Percentiles rank a stretch among this genome's conserved stretches.
Evolutionary conservation across 2,888 invertebrate genomes (phyloP).

Genomic region (Tricholauxania praeusta): DNA sequence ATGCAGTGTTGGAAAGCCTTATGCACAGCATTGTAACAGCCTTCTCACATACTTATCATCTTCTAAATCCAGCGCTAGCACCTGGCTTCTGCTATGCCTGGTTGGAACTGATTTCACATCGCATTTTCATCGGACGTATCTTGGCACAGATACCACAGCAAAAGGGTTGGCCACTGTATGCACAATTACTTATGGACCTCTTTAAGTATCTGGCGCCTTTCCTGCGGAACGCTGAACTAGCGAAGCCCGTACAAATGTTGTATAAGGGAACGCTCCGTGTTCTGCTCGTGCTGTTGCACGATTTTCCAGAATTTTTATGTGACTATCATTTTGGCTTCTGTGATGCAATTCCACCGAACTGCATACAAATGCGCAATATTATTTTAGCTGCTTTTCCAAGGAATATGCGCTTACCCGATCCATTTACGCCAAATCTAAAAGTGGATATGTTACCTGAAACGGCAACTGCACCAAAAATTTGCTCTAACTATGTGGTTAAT

Average conservation of each 20-base stretch:
- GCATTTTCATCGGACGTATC: conserved; percentile 94
- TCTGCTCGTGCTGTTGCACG: conserved; percentile 93
- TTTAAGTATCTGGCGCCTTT: conserved; percentile 98
- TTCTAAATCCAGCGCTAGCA: conserved; percentile 90
- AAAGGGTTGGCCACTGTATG: conserved; percentile 98
- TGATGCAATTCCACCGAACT: conserved; percentile 99
- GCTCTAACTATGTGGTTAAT: conserved; percentile 87
- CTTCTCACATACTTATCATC: conserved; percentile 95
- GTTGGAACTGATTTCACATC: conserved; percentile 97
- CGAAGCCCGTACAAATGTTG: conserved; percentile 91
- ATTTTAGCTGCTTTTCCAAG: conserved; percentile 98
- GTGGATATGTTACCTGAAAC: conserved; percentile 92
- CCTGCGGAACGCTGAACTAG: conserved; percentile 95
- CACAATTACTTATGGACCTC: conserved; percentile 93
- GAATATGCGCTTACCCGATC: conserved; percentile 98
- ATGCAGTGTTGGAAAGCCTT: conserved; percentile 92
- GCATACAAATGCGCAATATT: conserved; percentile 98
- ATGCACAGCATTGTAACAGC: conserved; percentile 90
- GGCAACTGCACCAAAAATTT: conserved; percentile 86
- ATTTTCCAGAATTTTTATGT: conserved; percentile 99
- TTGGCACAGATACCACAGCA: conserved; percentile 91
- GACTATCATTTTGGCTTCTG: conserved; percentile 99
- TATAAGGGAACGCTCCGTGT: conserved; percentile 98
- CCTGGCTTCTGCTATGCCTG: conserved; percentile 99
- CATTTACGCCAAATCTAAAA: conserved; percentile 97